Evolutionary conservation across 2,113 vertebrate species (phyloP).

Genomic region (Cyphomyrus discorhynchus): DNA sequence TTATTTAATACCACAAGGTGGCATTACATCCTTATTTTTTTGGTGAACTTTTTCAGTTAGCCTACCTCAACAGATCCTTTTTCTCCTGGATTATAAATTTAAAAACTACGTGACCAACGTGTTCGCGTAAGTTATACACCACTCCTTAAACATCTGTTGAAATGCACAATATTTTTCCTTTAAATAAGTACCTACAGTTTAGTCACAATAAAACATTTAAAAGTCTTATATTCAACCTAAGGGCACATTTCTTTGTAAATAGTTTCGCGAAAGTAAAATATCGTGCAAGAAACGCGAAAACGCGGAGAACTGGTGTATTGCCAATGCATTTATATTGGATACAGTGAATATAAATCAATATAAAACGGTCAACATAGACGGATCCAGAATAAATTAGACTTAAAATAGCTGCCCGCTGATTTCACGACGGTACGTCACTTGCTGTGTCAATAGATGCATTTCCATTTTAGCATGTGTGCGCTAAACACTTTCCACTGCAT

Average conservation of each 20-base stretch:
- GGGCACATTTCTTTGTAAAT: neutral
- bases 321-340: neutral
- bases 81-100: neutral
- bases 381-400: neutral
- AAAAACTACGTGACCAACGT: neutral
- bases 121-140: neutral
- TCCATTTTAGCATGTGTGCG: neutral
- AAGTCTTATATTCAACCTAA: neutral
- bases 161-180: neutral
- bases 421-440: neutral
- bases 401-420: neutral
- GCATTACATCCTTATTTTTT: constrained; percentile 7
- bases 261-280: neutral
- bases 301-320: neutral
- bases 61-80: neutral
- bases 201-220: neutral
- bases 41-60: neutral
- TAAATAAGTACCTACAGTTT: neutral
- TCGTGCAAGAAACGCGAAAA: neutral
- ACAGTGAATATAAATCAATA: neutral
- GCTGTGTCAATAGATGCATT: neutral
- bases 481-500: neutral
- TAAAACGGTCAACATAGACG: neutral
- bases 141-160: neutral
- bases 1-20: constrained; percentile 10